Evolutionary conservation across 2,797 vertebrate genomes (phyloP).

Genomic region (Danio albolineatus): DNA sequence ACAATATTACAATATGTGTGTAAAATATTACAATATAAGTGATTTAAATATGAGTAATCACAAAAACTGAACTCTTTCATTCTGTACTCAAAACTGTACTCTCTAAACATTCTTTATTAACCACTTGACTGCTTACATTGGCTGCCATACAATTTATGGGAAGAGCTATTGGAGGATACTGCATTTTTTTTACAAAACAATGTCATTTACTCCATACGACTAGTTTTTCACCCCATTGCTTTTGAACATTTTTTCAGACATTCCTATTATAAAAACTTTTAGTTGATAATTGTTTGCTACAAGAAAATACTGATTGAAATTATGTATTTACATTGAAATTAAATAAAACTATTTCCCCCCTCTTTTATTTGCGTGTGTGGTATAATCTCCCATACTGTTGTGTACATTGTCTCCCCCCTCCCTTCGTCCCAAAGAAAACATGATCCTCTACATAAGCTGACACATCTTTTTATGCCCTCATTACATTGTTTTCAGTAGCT

Average conservation of each 20-base stretch:
- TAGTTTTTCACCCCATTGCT: not conserved
- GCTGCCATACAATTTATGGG: conserved; percentile 11
- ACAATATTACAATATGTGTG: no score
- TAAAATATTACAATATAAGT: no score
- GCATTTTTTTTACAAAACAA: not conserved
- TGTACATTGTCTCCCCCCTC: conserved; percentile 7
- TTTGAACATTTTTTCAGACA: not conserved
- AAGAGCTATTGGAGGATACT: no score
- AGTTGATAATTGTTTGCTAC: not conserved
- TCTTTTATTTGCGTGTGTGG: conserved; percentile 8
- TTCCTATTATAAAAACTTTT: not conserved
- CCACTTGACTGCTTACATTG: conserved; percentile 35
- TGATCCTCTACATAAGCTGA: conserved; percentile 39
- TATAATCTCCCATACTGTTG: conserved; percentile 19
- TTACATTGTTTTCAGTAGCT: conserved; percentile 37
- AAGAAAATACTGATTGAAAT: not conserved
- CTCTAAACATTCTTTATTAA: not conserved
- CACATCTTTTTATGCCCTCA: conserved; percentile 30
- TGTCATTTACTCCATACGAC: not conserved
- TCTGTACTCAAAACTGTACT: not conserved
- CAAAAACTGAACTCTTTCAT: not conserved
- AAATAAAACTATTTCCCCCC: not conserved
- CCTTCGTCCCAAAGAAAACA: conserved; percentile 21
- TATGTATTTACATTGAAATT: not conserved
- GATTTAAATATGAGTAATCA: not conserved